Evolutionary conservation across 2,797 vertebrate genomes (phyloP).

Genomic region (Gobio occitaniae): DNA sequence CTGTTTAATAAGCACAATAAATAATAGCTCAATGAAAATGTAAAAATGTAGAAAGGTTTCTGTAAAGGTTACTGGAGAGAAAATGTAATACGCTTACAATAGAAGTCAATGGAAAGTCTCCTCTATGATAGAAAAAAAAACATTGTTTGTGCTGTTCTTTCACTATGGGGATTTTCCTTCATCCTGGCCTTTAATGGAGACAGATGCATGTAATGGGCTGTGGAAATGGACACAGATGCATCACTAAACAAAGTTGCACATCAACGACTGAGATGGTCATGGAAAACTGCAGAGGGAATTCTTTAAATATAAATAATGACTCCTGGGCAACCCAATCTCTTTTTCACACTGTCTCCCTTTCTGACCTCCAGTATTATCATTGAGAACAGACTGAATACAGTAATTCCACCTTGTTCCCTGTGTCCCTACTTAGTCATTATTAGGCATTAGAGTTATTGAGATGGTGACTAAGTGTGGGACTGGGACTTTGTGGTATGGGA

Average conservation of each 20-base stretch:
- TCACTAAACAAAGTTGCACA: constrained; percentile 57
- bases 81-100: neutral
- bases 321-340: neutral
- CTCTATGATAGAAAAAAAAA: neutral
- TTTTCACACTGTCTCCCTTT: neutral
- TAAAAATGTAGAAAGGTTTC: neutral
- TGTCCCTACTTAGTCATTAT: constrained; percentile 40
- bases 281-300: constrained; percentile 27
- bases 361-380: constrained; percentile 7
- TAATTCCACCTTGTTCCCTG: neutral
- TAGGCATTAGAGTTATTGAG: constrained; percentile 36
- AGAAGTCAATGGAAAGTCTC: constrained; percentile 6
- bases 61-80: neutral
- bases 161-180: constrained; percentile 24
- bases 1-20: neutral
- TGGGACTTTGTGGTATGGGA: neutral
- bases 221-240: constrained; percentile 74
- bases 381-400: neutral
- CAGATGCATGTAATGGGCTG: constrained; percentile 70
- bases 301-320: constrained; percentile 46
- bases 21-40: neutral
- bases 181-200: constrained; percentile 43
- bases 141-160: neutral
- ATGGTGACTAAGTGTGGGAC: constrained; percentile 1
- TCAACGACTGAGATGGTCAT: constrained; percentile 23